A percentile compares a stretch with the other conserved stretches of the same genome.
phyloP scores from a whole-genome alignment of 64 coral and sea anemone species.

The Trachythela sp. region DNA sequence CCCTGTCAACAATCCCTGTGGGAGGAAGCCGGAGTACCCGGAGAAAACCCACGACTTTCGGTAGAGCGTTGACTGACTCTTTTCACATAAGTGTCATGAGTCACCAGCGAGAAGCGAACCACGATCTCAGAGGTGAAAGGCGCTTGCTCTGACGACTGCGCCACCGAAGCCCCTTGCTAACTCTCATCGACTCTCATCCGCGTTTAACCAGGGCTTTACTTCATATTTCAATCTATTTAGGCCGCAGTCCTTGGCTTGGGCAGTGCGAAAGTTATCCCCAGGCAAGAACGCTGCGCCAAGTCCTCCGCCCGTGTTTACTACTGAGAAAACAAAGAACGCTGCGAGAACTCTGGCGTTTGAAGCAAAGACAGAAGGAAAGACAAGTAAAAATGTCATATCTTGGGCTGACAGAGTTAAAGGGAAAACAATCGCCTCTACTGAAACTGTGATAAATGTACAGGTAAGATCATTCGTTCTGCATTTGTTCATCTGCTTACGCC shows the following conservation, averaged over 20 bases:
- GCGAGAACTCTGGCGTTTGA: slow-evolving; percentile 4
- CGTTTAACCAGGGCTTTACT: too few species aligned
- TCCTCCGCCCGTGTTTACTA: background rate
- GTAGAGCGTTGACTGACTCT: too few species aligned
- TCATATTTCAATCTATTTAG: background rate
- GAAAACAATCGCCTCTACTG: background rate
- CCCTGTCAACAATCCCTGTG: too few species aligned
- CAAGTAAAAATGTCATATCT: background rate
- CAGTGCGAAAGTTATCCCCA: background rate
- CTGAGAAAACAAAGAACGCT: background rate
- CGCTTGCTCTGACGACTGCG: too few species aligned
- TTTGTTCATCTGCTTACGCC: too few species aligned
- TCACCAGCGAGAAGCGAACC: too few species aligned
- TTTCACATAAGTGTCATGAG: too few species aligned
- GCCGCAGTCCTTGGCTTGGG: slow-evolving; percentile 17
- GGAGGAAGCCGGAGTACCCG: too few species aligned
- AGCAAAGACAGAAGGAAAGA: background rate
- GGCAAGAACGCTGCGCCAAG: slow-evolving; percentile 4
- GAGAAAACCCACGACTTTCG: too few species aligned
- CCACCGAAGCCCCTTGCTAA: too few species aligned
- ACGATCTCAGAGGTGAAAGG: too few species aligned
- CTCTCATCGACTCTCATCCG: too few species aligned
- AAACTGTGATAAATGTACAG: background rate
- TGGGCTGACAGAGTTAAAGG: slow-evolving; percentile 62
- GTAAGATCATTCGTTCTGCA: slow-evolving; percentile 21